These are phyloP conservation scores for Gorsachius magnificus DNA, from an alignment of 2,797 vertebrate species.

Conservation along the genomic window DNA sequence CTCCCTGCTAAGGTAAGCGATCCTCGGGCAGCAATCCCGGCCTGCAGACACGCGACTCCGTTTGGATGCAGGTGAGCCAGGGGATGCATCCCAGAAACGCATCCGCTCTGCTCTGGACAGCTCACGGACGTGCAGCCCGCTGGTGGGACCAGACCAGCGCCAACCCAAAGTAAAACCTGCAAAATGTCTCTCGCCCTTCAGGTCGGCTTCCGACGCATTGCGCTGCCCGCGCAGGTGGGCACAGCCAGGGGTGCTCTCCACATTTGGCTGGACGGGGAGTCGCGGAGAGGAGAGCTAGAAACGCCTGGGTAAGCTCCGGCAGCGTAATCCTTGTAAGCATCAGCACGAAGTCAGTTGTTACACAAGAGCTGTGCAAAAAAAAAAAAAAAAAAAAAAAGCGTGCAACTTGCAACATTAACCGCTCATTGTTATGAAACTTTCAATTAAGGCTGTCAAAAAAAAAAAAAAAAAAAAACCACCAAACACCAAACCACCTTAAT, in stretches of 20 bases:
- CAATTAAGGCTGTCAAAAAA: neutral
- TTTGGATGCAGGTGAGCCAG: neutral
- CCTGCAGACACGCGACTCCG: neutral
- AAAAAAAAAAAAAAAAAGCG: neutral
- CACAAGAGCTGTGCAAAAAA: neutral
- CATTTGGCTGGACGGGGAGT: neutral
- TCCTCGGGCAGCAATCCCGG: too few relatives aligned
- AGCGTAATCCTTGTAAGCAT: neutral
- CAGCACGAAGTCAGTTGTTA: neutral
- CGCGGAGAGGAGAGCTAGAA: neutral
- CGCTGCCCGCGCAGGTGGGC: accelerated
- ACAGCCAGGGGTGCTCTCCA: neutral
- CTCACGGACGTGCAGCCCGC: neutral
- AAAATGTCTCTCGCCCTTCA: accelerated
- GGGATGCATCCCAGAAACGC: neutral
- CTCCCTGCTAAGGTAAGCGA: neutral
- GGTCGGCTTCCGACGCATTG: neutral
- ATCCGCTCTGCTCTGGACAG: accelerated
- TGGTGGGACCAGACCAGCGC: neutral
- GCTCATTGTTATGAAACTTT: neutral
- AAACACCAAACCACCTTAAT: neutral
- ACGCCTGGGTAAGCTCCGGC: accelerated
- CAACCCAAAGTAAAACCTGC: neutral
- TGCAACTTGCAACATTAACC: neutral
- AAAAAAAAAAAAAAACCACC: neutral